Percentiles rank a stretch among this genome's conserved stretches.
Conservation (phyloP, 1,140 invertebrate genomes). For the Drosophila murphyi region DNA sequence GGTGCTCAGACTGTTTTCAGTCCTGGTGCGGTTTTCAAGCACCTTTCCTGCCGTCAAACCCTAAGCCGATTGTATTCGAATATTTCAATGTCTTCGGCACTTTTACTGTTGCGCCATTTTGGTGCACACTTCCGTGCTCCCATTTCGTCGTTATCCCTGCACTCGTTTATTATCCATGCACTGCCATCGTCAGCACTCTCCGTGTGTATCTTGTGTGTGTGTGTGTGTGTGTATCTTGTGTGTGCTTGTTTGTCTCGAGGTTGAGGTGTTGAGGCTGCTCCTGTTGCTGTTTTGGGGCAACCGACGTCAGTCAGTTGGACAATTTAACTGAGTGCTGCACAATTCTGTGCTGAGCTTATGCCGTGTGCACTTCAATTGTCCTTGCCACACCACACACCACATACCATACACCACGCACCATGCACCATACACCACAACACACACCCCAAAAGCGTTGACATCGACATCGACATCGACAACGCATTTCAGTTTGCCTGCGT, state of each 20-base stretch:
- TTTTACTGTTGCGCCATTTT: conserved; percentile 70
- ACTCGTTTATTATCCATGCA: conserved; percentile 75
- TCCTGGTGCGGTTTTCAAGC: conserved; percentile 24
- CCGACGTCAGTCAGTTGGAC: conserved; percentile 51
- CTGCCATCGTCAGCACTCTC: conserved; percentile 67
- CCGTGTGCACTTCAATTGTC: conserved; percentile 62
- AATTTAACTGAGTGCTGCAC: conserved; percentile 71
- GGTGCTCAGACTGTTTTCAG: not conserved
- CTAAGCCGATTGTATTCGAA: conserved; percentile 78
- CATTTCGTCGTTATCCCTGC: conserved; percentile 72
- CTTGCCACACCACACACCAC: conserved; percentile 36
- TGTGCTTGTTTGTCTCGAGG: conserved; percentile 2
- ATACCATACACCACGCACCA: too few relatives aligned
- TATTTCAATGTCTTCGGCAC: conserved; percentile 71
- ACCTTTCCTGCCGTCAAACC: conserved; percentile 22
- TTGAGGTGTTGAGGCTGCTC: not conserved
- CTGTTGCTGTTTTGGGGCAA: not conserved
- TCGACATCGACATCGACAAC: conserved; percentile 40
- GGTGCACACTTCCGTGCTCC: conserved; percentile 50
- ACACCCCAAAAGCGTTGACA: not conserved
- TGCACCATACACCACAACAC: too few relatives aligned
- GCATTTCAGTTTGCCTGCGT: conserved; percentile 54
- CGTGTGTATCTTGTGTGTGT: conserved; percentile 16
- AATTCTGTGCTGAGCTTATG: conserved; percentile 12
- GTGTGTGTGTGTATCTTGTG: not conserved